Base-by-base conservation (phyloP, 1,140 invertebrate species). In the Sesamia nonagrioides region DNA sequence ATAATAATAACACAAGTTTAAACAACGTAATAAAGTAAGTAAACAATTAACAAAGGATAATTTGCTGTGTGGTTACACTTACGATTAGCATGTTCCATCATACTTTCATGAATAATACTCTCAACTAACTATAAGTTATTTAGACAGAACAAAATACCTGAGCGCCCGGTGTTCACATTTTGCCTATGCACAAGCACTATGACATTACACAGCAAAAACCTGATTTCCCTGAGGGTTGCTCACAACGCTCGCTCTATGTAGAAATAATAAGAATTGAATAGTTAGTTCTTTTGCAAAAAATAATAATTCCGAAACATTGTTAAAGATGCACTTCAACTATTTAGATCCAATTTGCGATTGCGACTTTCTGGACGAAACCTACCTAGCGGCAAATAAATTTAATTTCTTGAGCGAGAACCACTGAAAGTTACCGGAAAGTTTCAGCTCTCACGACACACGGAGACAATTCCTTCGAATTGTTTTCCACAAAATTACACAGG, bases 341-440 rank as follows among this genome's bases (percentile, higher is more conserved):
- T 74, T 45, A 74, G 40, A 74, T 74, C 37, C 71, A 60, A 74
- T 74, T 74, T 74, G 40, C 18, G 21, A 74, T 5, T 74, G n/a
- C 66, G 42, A 69, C 21, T 50, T 69, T 33, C 42, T 69, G 21
- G 13, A 69, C 66, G 42, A 50, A 76, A 48, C 40, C 60, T 60
- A 56, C 66, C 35, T 33, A 5, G 27, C 63, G 61, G 75, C n/a
- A 79, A 66, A 81, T 61, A 75, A 82, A 85, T 86, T 84, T 82
- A 88, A 85, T 88, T 85, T 85, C 83, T 83, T 82, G 77, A 61
- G 75, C 63, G 75, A 82, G 83, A 83, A 84, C 72, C 72, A 54
- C 52, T 37, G 52, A 58, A 75, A 68, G 66, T 74, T 74, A 54
- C 80, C 61, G 71, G 60, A 58, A 80, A 85, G 58, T 82, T 79